A percentile compares a stretch with the other conserved stretches of the same genome.
Evolutionary conservation across 2,797 vertebrate species (phyloP).

Genomic region (Mormyrops boulengeri): DNA sequence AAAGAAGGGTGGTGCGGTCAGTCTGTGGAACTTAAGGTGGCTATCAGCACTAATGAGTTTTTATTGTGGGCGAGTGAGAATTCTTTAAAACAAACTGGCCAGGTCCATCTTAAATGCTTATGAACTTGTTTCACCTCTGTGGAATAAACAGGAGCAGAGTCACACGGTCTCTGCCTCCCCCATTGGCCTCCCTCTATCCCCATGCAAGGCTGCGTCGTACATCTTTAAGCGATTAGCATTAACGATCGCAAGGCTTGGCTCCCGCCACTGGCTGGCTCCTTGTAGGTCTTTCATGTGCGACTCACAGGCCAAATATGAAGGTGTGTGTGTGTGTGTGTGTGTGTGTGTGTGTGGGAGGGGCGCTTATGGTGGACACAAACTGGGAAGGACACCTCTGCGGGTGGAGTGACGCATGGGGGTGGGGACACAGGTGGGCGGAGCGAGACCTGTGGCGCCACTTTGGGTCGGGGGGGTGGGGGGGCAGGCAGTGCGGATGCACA

Average conservation of each 20-base stretch:
- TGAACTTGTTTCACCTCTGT: neutral
- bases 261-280: neutral
- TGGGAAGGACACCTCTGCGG: neutral
- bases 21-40: neutral
- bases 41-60: neutral
- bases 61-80: neutral
- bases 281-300: neutral
- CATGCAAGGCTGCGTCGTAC: neutral
- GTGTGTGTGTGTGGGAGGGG: neutral
- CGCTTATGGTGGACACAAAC: neutral
- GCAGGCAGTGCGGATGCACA: neutral
- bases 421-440: neutral
- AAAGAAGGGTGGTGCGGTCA: neutral
- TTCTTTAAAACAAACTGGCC: neutral
- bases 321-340: neutral
- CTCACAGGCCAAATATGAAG: neutral
- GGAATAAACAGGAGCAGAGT: constrained; percentile 18
- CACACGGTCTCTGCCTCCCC: neutral
- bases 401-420: neutral
- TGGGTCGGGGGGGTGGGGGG: neutral
- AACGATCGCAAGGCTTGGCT: constrained; percentile 17
- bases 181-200: neutral
- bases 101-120: neutral
- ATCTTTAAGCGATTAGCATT: constrained; percentile 27
- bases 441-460: neutral